A percentile compares a stretch with the other conserved stretches of the same genome.
Conservation (phyloP, 2,888 invertebrate species). For the Euplexia lucipara region DNA sequence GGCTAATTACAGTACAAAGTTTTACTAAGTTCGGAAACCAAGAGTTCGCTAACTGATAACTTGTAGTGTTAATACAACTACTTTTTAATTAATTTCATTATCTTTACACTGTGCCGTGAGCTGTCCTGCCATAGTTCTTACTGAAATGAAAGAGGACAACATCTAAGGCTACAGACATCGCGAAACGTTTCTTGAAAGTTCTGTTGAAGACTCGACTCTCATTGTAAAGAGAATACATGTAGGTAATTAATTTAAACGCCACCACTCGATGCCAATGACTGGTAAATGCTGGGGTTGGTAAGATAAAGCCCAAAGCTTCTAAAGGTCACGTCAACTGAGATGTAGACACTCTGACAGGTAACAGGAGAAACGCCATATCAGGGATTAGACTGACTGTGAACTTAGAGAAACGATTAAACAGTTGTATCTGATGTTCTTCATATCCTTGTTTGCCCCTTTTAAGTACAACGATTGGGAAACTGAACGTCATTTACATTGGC, state of each 20-base stretch:
- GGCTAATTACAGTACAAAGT: too few relatives aligned
- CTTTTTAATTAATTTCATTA: too few relatives aligned
- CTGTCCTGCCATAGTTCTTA: background rate
- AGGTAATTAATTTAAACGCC: conserved; percentile 2
- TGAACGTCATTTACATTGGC: background rate
- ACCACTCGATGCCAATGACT: conserved; percentile 33
- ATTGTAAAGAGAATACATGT: conserved; percentile 11
- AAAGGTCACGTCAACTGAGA: conserved; percentile 29
- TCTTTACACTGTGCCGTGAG: background rate
- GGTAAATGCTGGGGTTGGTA: conserved; percentile 15
- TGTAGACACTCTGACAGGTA: conserved; percentile 5
- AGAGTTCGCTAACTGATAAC: too few relatives aligned
- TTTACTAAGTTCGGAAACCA: too few relatives aligned
- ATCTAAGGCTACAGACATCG: background rate
- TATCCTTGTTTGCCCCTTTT: background rate
- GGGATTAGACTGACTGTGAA: background rate
- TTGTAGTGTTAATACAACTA: too few relatives aligned
- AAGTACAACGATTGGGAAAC: background rate
- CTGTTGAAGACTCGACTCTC: background rate
- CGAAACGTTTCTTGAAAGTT: background rate
- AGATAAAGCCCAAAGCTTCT: background rate
- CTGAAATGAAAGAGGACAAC: background rate
- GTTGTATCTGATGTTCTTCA: too few relatives aligned
- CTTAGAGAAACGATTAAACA: too few relatives aligned
- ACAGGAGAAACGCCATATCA: background rate